phyloP scores from a whole-genome alignment of 2,113 vertebrate genomes.

The Bothrops jararaca region DNA sequence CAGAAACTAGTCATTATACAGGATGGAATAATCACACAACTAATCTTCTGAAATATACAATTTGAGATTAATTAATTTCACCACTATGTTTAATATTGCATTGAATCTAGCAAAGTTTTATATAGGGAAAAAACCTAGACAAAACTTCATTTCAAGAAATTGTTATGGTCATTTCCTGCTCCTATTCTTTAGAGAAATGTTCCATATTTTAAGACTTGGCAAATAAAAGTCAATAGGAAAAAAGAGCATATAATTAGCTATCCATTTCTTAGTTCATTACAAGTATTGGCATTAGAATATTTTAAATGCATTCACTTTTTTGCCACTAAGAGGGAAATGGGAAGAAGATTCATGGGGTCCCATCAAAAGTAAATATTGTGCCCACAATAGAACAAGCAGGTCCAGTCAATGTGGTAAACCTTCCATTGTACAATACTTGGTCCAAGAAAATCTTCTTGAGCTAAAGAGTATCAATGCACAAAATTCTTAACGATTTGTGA shows the following conservation, averaged over 20 bases:
- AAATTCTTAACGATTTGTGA: not conserved
- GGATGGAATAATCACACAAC: not conserved
- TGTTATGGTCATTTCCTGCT: not conserved
- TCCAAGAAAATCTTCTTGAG: not conserved
- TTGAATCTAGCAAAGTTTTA: not conserved
- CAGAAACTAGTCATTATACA: not conserved
- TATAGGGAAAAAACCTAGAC: not conserved
- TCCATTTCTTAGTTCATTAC: not conserved
- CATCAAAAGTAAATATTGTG: not conserved
- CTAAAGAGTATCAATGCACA: not conserved
- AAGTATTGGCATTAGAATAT: not conserved
- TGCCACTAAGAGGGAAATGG: not conserved
- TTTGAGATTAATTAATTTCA: not conserved
- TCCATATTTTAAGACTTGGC: not conserved
- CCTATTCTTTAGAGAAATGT: not conserved
- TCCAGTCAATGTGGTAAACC: not conserved
- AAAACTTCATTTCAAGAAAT: not conserved
- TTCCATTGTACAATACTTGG: not conserved
- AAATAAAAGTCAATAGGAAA: not conserved
- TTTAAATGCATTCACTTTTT: not conserved
- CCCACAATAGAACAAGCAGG: slow-evolving; percentile 35
- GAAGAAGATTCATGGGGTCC: not conserved
- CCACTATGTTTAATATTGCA: not conserved
- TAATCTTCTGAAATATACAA: not conserved
- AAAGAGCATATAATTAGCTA: not conserved